Percentiles rank a stretch among this genome's conserved stretches.
Conservation (phyloP, 2,888 invertebrate genomes). For the Dicycla oo region DNA sequence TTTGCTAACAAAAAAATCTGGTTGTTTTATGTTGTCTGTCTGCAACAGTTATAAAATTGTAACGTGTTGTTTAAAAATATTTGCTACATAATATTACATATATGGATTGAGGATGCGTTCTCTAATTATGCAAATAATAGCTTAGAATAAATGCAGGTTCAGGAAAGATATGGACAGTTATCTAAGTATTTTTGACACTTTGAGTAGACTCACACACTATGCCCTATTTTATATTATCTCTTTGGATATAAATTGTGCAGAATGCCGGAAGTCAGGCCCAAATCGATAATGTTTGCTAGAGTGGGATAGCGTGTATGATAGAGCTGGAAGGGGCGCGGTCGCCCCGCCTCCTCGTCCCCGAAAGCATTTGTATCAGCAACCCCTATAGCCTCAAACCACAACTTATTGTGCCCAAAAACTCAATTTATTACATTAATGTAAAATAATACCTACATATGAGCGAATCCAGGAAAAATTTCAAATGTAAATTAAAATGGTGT, state of each 20-base stretch:
- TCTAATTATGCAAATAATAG: background rate
- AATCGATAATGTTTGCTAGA: slow-evolving; percentile 82
- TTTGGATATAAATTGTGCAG: slow-evolving; percentile 43
- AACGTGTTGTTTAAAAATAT: background rate
- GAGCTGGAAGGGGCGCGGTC: slow-evolving; percentile 73
- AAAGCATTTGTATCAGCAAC: slow-evolving; percentile 52
- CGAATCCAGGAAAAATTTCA: no score
- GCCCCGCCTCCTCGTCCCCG: slow-evolving; percentile 67
- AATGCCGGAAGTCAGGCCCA: slow-evolving; percentile 71
- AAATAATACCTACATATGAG: slow-evolving; percentile 18
- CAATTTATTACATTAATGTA: slow-evolving; percentile 61
- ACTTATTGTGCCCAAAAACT: slow-evolving; percentile 63
- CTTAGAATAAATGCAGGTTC: background rate
- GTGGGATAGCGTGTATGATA: slow-evolving; percentile 70
- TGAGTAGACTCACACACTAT: background rate
- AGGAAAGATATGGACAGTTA: background rate
- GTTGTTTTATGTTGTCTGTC: no score
- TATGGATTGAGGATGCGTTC: background rate
- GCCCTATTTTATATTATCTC: slow-evolving; percentile 13
- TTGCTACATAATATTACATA: background rate
- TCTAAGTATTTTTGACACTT: background rate
- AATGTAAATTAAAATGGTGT: no score
- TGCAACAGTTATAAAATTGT: background rate
- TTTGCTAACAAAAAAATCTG: background rate
- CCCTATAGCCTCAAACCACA: slow-evolving; percentile 62